Conservation (phyloP, 2,113 vertebrate genomes). For the Piprites chloris region DNA sequence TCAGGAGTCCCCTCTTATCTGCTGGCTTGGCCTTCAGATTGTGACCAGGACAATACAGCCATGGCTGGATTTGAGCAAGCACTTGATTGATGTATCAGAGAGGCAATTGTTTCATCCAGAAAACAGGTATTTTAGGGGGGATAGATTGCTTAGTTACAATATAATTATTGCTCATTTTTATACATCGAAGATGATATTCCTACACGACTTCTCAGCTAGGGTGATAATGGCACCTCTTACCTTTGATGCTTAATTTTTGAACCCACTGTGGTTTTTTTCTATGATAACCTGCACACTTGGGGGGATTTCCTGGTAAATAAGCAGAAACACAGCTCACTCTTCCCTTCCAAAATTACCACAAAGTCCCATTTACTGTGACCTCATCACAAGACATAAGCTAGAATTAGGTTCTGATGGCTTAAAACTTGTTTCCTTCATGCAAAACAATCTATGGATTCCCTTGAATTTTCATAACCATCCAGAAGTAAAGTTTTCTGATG, state of each 20-base stretch:
- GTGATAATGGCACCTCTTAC: neutral
- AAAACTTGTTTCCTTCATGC: neutral
- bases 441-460: neutral
- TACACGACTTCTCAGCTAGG: neutral
- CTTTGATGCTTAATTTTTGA: neutral
- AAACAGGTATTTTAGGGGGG: neutral
- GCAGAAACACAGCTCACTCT: neutral
- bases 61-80: neutral
- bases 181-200: neutral
- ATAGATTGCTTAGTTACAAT: neutral
- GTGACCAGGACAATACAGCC: accelerated
- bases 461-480: neutral
- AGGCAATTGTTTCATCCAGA: neutral
- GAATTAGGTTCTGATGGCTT: neutral
- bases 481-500: neutral
- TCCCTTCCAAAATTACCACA: neutral
- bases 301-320: neutral
- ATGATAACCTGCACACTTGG: neutral
- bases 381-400: neutral
- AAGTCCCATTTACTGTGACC: neutral
- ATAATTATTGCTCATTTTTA: neutral
- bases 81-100: neutral
- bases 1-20: neutral
- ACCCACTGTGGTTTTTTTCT: neutral
- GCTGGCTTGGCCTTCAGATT: neutral